phyloP scores from a whole-genome alignment of 2,113 vertebrate species.

The Okapia johnstoni region DNA sequence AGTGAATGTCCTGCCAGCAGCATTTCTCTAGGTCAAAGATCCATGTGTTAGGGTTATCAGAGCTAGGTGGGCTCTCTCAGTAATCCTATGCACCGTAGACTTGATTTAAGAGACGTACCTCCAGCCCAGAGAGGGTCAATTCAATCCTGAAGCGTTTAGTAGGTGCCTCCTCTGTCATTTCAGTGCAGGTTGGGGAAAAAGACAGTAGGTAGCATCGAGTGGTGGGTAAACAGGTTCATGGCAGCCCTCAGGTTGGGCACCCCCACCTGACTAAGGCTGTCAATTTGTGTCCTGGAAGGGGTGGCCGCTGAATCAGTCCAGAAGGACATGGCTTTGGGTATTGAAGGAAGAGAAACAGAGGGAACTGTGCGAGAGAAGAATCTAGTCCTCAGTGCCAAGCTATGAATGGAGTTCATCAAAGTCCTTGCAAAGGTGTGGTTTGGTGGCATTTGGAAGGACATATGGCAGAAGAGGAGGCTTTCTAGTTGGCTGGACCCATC shows the following conservation, averaged over 20 bases:
- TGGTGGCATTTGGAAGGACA: accelerated
- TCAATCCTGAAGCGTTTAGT: accelerated
- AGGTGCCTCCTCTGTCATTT: background rate
- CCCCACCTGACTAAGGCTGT: background rate
- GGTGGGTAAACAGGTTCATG: background rate
- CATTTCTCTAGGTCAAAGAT: background rate
- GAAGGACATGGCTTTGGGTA: background rate
- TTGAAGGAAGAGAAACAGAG: background rate
- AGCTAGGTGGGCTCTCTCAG: accelerated
- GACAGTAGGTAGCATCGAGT: accelerated
- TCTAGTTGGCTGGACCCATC: too few relatives aligned
- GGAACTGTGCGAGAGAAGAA: accelerated
- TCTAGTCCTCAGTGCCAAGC: background rate
- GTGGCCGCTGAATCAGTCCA: background rate
- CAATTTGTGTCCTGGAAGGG: background rate
- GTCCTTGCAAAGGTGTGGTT: background rate
- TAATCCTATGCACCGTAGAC: accelerated
- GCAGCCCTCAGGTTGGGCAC: accelerated
- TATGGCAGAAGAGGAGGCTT: background rate
- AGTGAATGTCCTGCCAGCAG: background rate
- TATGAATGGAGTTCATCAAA: accelerated
- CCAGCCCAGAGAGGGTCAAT: background rate
- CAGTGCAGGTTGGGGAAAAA: too few relatives aligned
- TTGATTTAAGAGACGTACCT: background rate
- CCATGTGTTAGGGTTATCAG: background rate